Evolutionary conservation across 2,888 invertebrate genomes (phyloP), one percentile per base, ranked within the genome.

Genomic region (Gortyna flavago): DNA sequence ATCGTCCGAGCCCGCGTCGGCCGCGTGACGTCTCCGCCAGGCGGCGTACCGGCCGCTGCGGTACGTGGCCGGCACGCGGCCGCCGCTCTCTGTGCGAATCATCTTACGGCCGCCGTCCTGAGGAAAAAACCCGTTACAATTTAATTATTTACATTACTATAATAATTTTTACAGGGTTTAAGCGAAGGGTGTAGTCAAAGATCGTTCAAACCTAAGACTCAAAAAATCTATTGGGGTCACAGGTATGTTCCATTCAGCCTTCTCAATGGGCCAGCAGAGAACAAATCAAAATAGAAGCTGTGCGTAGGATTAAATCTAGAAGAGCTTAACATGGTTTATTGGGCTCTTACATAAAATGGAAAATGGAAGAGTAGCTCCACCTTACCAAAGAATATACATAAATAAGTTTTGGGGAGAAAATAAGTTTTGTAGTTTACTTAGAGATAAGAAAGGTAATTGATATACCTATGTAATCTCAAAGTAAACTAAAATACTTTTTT

Each of bases 61-160:
- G 96, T 98, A 99, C 0, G 98, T 98, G 1, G 99, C 99, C 0
- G 99, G 98, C 88, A 99, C 99, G 97, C 99, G 99, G 0, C 97
- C 98, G 32, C 99, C 99, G 81, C 99, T 99, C 96, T 99, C 99
- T 0, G 99, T 99, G 89, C 98, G 98, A 85, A 99, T 99, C 97
- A 97, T 97, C 83, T 97, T 97, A 64, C 96, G 95, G 2, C 96
- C 93, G 1, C 96, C 96, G 81, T 97, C 96, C 97, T 97, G 79
- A 13, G 0, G 2, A 59, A 57, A 25, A 0, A 3, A 64, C 25
- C 35, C 25, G 1, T 35, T 62, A 32, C 2, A 62, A 21, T 62
- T 0, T 9, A 2, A 32, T 62, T 21, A 32, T 5, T 11, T 11
- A 21, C 6, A 35, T 1, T 7, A 4, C 25, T 7, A 62, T 35